phyloP scores from a whole-genome alignment of 2,797 vertebrate species.

The Tapirus indicus region DNA sequence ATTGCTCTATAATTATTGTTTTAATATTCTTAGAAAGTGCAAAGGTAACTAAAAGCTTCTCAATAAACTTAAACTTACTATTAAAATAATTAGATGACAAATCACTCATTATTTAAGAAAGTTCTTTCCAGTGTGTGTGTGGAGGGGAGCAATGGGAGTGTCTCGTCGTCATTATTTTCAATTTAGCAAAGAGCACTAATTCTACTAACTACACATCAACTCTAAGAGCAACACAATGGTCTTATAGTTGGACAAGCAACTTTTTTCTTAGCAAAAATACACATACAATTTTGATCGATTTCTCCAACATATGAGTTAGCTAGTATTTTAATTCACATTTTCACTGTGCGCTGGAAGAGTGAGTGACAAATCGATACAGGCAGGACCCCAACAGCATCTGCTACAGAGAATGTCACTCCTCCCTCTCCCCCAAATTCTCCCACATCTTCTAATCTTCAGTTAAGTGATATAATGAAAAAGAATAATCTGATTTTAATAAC shows the following conservation, averaged over 20 bases:
- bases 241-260: neutral
- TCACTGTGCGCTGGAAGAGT: neutral
- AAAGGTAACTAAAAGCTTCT: neutral
- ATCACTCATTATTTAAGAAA: neutral
- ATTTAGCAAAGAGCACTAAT: neutral
- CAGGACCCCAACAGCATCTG: neutral
- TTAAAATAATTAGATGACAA: neutral
- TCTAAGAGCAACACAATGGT: neutral
- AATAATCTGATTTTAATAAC: neutral
- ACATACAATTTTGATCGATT: neutral
- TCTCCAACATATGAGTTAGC: neutral
- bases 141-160: fast-evolving
- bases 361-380: neutral
- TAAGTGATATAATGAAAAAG: neutral
- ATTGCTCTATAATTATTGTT: neutral
- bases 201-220: neutral
- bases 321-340: neutral
- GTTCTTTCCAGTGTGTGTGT: neutral
- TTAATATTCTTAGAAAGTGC: neutral
- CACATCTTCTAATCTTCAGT: neutral
- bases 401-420: neutral
- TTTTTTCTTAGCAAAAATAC: neutral
- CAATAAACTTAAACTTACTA: neutral
- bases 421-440: neutral
- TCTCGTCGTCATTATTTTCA: neutral